A percentile compares a stretch with the other conserved stretches of the same genome.
phyloP scores from a whole-genome alignment of 1,140 invertebrate genomes.

The Lordiphosa collinella region DNA sequence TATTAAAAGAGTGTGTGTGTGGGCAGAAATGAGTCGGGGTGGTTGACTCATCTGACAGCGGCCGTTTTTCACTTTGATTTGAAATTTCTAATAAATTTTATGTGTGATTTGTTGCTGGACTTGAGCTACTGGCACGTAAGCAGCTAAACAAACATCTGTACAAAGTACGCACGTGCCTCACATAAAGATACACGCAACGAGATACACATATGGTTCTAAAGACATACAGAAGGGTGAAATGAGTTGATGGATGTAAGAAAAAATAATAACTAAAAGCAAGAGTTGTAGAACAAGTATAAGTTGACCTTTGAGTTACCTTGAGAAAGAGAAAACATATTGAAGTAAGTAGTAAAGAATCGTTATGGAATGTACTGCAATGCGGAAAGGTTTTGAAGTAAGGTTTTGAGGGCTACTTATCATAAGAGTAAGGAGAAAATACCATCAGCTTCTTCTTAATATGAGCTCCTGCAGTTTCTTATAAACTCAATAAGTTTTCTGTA shows the following conservation, averaged over 20 bases:
- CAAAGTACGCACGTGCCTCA: conserved; percentile 32
- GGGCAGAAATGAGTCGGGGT: conserved; percentile 4
- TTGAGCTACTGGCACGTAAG: conserved; percentile 19
- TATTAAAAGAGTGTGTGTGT: not conserved
- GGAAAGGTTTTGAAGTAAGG: too few species aligned
- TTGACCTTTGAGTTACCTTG: too few species aligned
- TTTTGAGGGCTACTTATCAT: too few species aligned
- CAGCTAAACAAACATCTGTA: not conserved
- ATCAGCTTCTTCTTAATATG: too few species aligned
- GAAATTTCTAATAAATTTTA: conserved; percentile 76
- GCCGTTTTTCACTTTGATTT: conserved; percentile 72
- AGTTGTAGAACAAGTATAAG: too few species aligned
- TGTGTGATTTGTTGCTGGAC: conserved; percentile 63
- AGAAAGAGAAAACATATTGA: too few species aligned
- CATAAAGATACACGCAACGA: conserved; percentile 56
- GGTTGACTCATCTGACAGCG: conserved; percentile 52
- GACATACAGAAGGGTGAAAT: not conserved
- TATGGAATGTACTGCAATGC: too few species aligned
- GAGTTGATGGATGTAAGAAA: not conserved
- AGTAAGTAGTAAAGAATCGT: too few species aligned
- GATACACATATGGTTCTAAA: conserved; percentile 57
- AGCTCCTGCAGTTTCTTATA: too few species aligned
- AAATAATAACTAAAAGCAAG: too few species aligned
- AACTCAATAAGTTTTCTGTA: too few species aligned
- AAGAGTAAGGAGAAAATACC: too few species aligned